These are phyloP conservation scores for Epizoanthus ramosus DNA, from an alignment of 92 coral and sea anemone genomes.

Conservation along the genomic window DNA sequence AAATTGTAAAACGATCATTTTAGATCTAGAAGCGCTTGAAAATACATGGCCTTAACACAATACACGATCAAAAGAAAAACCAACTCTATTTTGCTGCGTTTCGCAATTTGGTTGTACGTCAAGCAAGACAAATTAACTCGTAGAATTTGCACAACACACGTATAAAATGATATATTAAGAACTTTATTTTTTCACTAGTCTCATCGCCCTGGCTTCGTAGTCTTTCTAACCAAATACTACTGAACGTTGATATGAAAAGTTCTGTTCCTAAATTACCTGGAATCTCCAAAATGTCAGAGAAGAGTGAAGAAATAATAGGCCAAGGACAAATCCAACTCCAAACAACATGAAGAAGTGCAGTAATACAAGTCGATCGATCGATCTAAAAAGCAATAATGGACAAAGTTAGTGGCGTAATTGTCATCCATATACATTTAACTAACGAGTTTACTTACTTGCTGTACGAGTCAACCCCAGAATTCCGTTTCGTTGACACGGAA, in stretches of 20 bases:
- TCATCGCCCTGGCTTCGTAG: background rate
- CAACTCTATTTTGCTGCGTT: background rate
- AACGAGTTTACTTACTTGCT: constrained; percentile 39
- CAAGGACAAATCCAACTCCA: constrained; percentile 83
- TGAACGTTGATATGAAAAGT: background rate
- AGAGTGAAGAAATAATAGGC: constrained; percentile 82
- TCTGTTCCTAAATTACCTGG: constrained; percentile 56
- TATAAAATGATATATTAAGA: too few species aligned
- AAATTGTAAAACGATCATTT: too few species aligned
- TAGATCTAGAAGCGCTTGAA: too few species aligned
- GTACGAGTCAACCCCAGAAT: constrained; percentile 37
- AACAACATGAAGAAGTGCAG: constrained; percentile 86
- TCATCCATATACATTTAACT: background rate
- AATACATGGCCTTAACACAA: too few species aligned
- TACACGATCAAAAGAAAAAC: background rate
- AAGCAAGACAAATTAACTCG: background rate
- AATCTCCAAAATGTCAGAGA: constrained; percentile 87
- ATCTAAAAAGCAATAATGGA: constrained; percentile 41
- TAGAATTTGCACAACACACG: too few species aligned
- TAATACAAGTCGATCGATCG: constrained; percentile 83
- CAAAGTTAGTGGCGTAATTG: constrained; percentile 1
- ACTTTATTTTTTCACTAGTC: background rate
- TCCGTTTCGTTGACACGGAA: constrained; percentile 30
- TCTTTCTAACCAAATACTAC: background rate
- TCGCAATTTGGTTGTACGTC: constrained; percentile 8